Conservation (phyloP, 2,797 vertebrate species). For the Trachurus trachurus region DNA sequence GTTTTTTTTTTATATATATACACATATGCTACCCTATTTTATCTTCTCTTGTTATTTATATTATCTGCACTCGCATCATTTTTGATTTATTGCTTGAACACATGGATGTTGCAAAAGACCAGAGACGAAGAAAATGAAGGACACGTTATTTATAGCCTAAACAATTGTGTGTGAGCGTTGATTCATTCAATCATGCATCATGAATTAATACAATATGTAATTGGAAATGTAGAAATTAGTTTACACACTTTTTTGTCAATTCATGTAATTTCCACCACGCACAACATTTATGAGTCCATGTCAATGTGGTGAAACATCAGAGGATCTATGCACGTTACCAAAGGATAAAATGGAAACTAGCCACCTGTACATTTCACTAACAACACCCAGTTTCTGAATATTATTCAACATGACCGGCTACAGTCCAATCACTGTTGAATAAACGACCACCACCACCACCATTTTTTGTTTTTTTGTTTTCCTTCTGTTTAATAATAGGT, state of each 20-base stretch:
- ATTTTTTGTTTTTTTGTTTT: background rate
- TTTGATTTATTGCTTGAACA: slow-evolving; percentile 24
- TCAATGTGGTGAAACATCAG: background rate
- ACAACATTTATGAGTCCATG: slow-evolving; percentile 6
- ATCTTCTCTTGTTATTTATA: slow-evolving; percentile 70
- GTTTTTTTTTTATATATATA: background rate
- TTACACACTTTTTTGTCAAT: slow-evolving; percentile 15
- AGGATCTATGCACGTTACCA: slow-evolving; percentile 34
- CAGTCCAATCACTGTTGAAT: slow-evolving; percentile 24
- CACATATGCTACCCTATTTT: slow-evolving; percentile 19
- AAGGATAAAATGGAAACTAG: slow-evolving; percentile 10
- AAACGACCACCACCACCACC: background rate
- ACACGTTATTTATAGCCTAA: slow-evolving; percentile 24
- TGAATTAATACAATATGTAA: slow-evolving; percentile 6
- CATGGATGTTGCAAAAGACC: slow-evolving; percentile 10
- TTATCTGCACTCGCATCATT: slow-evolving; percentile 20
- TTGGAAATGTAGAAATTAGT: slow-evolving; percentile 20
- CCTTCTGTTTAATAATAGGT: slow-evolving; percentile 36
- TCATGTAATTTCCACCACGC: slow-evolving; percentile 13
- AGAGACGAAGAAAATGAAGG: background rate
- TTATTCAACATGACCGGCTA: slow-evolving; percentile 20
- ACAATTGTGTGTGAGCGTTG: background rate
- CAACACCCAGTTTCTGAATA: background rate
- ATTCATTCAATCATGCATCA: slow-evolving; percentile 16
- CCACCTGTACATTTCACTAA: slow-evolving; percentile 15